Conservation (phyloP, 2,113 vertebrate species). For the Pelusios castaneus region DNA sequence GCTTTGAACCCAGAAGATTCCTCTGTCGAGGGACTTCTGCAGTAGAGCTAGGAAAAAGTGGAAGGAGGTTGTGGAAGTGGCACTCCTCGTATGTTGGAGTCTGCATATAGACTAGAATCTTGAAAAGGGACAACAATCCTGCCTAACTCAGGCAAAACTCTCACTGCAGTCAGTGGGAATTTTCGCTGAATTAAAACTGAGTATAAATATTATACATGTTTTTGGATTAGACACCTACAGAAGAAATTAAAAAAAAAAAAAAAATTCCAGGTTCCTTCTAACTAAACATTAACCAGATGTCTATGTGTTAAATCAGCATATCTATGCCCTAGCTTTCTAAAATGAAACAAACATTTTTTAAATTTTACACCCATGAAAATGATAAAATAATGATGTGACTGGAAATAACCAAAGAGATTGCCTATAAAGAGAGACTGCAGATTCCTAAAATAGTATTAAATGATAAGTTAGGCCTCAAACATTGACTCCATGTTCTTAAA, state of each 20-base stretch:
- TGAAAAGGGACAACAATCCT: neutral
- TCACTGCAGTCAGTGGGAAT: neutral
- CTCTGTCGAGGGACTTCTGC: neutral
- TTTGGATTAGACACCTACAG: neutral
- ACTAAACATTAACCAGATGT: slow-evolving; percentile 18
- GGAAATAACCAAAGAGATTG: slow-evolving; percentile 67
- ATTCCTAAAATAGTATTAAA: slow-evolving; percentile 53
- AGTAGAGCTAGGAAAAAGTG: neutral
- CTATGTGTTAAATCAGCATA: slow-evolving; percentile 38
- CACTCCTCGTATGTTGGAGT: neutral
- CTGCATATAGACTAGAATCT: neutral
- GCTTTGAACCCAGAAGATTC: neutral
- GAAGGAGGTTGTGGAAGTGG: neutral
- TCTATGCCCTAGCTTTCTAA: slow-evolving; percentile 53
- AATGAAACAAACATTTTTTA: slow-evolving; percentile 20
- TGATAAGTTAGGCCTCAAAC: slow-evolving; percentile 36
- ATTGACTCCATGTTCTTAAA: slow-evolving; percentile 45
- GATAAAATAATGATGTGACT: slow-evolving; percentile 16
- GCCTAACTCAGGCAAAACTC: neutral
- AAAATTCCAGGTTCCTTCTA: neutral
- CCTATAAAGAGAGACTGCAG: slow-evolving; percentile 43
- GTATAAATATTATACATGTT: neutral
- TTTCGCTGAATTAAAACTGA: neutral
- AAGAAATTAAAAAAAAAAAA: neutral
- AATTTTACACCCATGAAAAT: slow-evolving; percentile 46